Conservation (phyloP, 2,113 vertebrate genomes). For the Anolis sagrei region DNA sequence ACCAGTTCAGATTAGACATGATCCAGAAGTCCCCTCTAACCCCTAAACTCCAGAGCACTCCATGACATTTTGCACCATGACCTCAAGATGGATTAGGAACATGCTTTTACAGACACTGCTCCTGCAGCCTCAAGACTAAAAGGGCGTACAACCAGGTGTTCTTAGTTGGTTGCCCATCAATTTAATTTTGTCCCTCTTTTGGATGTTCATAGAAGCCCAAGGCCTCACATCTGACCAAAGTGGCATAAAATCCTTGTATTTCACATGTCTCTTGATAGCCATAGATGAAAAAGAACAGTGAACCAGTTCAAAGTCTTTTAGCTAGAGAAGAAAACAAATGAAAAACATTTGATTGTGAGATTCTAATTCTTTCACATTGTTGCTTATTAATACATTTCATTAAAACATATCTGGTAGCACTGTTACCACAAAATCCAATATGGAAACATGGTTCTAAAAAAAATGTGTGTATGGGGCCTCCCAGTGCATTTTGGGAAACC, state of each 20-base stretch:
- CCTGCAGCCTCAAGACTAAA: neutral
- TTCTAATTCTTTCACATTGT: neutral
- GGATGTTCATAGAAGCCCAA: neutral
- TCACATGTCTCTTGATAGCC: neutral
- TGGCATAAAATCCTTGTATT: neutral
- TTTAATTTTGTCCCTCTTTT: neutral
- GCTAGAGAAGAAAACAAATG: neutral
- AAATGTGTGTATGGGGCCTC: too few species aligned
- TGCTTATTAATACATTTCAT: neutral
- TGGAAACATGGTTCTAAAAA: too few species aligned
- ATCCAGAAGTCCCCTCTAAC: too few species aligned
- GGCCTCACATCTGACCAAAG: slow-evolving; percentile 49
- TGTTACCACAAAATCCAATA: neutral
- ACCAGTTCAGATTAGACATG: too few species aligned
- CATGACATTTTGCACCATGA: neutral
- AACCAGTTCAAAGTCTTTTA: neutral
- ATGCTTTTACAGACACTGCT: neutral
- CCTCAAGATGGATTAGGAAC: neutral
- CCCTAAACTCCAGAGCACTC: neutral
- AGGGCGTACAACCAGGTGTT: neutral
- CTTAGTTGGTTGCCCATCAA: neutral
- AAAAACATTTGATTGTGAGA: neutral
- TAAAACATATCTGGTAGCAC: neutral
- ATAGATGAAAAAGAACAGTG: neutral
- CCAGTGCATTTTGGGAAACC: too few species aligned